These are phyloP conservation scores for Drosophila miranda DNA, from an alignment of 1,140 invertebrate genomes.

Conservation along the genomic window DNA sequence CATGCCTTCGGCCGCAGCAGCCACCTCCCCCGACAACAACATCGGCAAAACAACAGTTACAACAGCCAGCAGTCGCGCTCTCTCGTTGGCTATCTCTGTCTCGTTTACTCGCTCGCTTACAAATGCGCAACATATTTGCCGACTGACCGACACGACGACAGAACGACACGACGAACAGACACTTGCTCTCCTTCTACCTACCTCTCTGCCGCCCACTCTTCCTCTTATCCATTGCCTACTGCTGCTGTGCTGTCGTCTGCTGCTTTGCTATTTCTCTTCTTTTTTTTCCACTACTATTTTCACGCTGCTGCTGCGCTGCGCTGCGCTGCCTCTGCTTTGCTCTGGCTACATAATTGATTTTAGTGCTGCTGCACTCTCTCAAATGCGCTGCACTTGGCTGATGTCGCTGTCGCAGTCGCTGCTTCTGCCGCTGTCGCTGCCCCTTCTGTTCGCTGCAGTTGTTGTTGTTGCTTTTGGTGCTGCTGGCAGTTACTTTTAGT, in stretches of 20 bases:
- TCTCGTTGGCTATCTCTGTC: slow-evolving; percentile 12
- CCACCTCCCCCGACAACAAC: slow-evolving; percentile 27
- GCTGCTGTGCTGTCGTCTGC: slow-evolving; percentile 39
- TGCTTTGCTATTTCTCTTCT: slow-evolving; percentile 62
- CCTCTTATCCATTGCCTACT: slow-evolving; percentile 13
- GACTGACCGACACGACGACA: slow-evolving; percentile 61
- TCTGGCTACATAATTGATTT: slow-evolving; percentile 78
- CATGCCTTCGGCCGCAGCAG: slow-evolving; percentile 16
- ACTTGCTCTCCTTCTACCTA: slow-evolving; percentile 27
- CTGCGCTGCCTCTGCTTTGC: slow-evolving; percentile 47
- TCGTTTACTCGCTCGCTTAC: slow-evolving; percentile 13
- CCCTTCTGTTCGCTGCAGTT: slow-evolving; percentile 10
- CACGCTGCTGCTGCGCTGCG: slow-evolving; percentile 55
- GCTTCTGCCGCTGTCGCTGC: slow-evolving; percentile 35
- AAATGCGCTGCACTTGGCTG: slow-evolving; percentile 42
- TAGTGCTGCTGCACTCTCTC: slow-evolving; percentile 69
- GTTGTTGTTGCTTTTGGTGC: slow-evolving; percentile 25
- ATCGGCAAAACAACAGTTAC: slow-evolving; percentile 70
- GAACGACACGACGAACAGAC: slow-evolving; percentile 30
- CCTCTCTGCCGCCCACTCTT: slow-evolving; percentile 39
- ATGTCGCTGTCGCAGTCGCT: slow-evolving; percentile 60
- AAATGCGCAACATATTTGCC: slow-evolving; percentile 78
- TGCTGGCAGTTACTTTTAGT: slow-evolving; percentile 74
- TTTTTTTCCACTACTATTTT: slow-evolving; percentile 75
- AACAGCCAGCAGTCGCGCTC: slow-evolving; percentile 44